Evolutionary conservation across 2,888 invertebrate species (phyloP), one percentile per base, ranked within the genome.

Genomic region (Dioctria rufipes): DNA sequence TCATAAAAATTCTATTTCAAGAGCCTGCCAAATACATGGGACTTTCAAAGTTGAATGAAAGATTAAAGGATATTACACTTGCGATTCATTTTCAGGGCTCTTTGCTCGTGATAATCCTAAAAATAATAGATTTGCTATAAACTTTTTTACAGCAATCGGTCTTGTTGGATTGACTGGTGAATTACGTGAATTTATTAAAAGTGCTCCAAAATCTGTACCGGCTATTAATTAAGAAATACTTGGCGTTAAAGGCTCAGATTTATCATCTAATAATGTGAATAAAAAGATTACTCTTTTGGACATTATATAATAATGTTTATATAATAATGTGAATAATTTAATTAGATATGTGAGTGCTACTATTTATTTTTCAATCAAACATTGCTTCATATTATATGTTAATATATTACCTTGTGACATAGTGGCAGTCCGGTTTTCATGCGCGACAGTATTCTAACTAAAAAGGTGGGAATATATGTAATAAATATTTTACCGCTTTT

Each of bases 21-120:
- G 99, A 99, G 88, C 89, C 99, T 79, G 95, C 96, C 0, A 98
- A 99, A 87, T 98, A 96, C 85, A 96, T 99, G 96, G 98, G 99
- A 0, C 89, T 99, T 67, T 93, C 93, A 67, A 98, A 98, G 86
- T 90, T 99, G 39, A 98, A 98, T 90, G 93, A 93, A 79, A 92
- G 98, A 75, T 91, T 99, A 0, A 96, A 96, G 87, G 98, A 99
- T 89, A 93, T 93, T 83, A 97, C 96, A 0, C 88, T 99, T 78
- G 93, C 86, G 92, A 92, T 77, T 95, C 95, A 40, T 98, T 99
- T 90, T 92, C 93, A 51, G 98, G 99, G 0, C 89, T 99, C 4
- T 97, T 99, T 88, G 99, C 99, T 0, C 92, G 96, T 80, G 98
- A 99, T 87, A 96, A 98, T 90, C 98, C 99, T 0, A 94, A 96